A percentile compares a stretch with the other conserved stretches of the same genome.
These are phyloP conservation scores for Halocaridina rubra DNA, from an alignment of 2,888 invertebrate species.

Conservation along the genomic window DNA sequence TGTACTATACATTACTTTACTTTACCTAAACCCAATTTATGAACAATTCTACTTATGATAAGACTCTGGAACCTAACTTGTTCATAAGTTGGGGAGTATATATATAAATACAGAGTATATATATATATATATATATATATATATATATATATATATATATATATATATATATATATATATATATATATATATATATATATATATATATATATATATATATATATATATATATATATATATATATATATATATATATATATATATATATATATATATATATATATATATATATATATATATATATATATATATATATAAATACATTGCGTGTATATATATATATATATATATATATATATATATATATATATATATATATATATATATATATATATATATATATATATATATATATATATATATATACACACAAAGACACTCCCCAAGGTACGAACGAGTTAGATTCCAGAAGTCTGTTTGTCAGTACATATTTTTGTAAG, in stretches of 20 bases:
- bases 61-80: background rate
- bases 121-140: background rate
- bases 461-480: too few relatives aligned
- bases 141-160: background rate
- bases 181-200: background rate
- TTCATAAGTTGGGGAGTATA: background rate
- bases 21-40: too few relatives aligned
- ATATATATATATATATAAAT: conserved; percentile 29
- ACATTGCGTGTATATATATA: conserved; percentile 9
- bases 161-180: background rate
- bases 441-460: background rate
- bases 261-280: conserved; percentile 25
- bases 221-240: background rate
- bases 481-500: too few relatives aligned
- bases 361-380: conserved; percentile 23
- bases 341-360: conserved; percentile 19
- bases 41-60: too few relatives aligned
- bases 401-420: conserved; percentile 25
- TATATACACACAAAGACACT: background rate
- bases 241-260: background rate
- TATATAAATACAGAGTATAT: background rate
- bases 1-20: too few relatives aligned
- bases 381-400: conserved; percentile 28
- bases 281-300: conserved; percentile 29
- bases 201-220: background rate